Evolutionary conservation across 2,888 invertebrate species (phyloP).

Genomic region (Caenorhabditis zanzibari): DNA sequence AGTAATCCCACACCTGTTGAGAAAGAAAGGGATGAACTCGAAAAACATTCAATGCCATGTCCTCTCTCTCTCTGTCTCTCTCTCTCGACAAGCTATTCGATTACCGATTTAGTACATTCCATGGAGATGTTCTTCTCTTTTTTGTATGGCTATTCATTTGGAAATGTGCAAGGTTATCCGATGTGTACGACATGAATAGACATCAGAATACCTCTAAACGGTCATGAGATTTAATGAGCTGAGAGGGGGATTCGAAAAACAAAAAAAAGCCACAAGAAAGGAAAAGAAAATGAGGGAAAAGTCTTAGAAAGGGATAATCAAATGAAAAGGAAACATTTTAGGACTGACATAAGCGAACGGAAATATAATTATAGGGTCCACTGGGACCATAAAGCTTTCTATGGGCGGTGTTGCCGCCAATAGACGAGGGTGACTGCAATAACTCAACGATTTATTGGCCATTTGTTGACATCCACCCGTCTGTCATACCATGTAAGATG

Average conservation of each 20-base stretch:
- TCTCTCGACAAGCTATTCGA: constrained; percentile 49
- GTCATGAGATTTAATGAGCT: constrained; percentile 59
- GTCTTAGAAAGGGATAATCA: constrained; percentile 29
- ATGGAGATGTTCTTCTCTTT: constrained; percentile 42
- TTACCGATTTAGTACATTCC: constrained; percentile 61
- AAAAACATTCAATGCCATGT: constrained; percentile 52
- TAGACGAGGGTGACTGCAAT: constrained; percentile 48
- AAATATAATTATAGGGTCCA: constrained; percentile 59
- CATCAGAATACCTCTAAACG: constrained; percentile 46
- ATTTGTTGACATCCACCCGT: constrained; percentile 62
- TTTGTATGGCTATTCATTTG: constrained; percentile 51
- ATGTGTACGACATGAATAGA: constrained; percentile 11
- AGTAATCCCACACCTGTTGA: constrained; percentile 35
- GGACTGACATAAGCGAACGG: constrained; percentile 45
- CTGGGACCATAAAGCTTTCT: constrained; percentile 58
- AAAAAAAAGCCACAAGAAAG: constrained; percentile 20
- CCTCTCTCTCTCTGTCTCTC: constrained; percentile 13
- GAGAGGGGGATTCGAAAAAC: constrained; percentile 9
- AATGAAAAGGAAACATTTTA: constrained; percentile 54
- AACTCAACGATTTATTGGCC: constrained; percentile 60
- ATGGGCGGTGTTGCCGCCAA: constrained; percentile 40
- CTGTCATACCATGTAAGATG: constrained; percentile 65
- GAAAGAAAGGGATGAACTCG: constrained; percentile 1
- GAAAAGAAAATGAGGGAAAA: constrained; percentile 20
- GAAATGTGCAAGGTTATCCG: constrained; percentile 55